Evolutionary conservation across 2,797 vertebrate species (phyloP).

Genomic region (Myotis findleyi): DNA sequence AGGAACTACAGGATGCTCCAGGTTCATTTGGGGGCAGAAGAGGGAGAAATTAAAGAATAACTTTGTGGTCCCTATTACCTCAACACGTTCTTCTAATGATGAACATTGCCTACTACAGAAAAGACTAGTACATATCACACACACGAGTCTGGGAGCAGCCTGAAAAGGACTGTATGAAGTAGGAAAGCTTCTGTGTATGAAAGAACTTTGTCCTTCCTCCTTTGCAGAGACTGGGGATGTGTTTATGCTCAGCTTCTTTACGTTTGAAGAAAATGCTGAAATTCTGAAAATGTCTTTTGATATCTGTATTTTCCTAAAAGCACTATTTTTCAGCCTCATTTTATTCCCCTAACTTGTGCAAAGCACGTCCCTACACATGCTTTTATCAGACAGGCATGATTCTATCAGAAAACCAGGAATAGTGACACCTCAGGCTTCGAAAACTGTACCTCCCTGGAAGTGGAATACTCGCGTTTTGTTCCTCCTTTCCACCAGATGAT

Average conservation of each 20-base stretch:
- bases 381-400: background rate
- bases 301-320: slow-evolving; percentile 23
- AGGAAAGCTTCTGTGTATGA: background rate
- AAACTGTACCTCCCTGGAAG: background rate
- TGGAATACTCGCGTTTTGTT: background rate
- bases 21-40: background rate
- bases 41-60: background rate
- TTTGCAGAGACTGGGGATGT: background rate
- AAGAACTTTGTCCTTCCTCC: slow-evolving; percentile 36
- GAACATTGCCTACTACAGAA: background rate
- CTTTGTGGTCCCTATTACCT: background rate
- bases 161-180: background rate
- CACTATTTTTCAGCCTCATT: background rate
- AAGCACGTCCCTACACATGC: background rate
- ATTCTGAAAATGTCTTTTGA: slow-evolving; percentile 45
- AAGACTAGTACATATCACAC: background rate
- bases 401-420: background rate
- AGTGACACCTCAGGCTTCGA: background rate
- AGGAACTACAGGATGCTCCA: background rate
- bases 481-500: background rate
- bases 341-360: background rate
- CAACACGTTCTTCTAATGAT: background rate
- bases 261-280: slow-evolving; percentile 31
- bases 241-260: slow-evolving; percentile 31
- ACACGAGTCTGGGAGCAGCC: background rate